These are phyloP conservation scores for Erebia epiphron DNA, from an alignment of 2,888 invertebrate genomes.

Conservation along the genomic window DNA sequence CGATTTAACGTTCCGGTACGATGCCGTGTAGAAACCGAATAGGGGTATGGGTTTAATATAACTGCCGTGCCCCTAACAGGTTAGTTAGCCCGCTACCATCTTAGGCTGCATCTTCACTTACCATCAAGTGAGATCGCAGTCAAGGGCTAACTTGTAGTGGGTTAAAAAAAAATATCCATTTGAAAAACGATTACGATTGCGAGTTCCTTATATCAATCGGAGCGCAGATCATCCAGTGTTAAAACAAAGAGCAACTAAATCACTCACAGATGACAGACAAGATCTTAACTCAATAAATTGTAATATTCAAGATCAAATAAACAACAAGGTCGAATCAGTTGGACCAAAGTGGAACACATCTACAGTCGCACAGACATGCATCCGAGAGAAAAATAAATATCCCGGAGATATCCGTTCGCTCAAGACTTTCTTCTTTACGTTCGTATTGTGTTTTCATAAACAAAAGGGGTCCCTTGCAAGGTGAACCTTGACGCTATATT, in stretches of 20 bases:
- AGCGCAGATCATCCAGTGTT: no score
- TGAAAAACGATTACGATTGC: no score
- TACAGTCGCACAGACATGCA: constrained; percentile 50
- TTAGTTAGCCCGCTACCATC: no score
- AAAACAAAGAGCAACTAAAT: neutral
- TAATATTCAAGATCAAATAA: neutral
- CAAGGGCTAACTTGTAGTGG: no score
- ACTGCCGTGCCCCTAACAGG: no score
- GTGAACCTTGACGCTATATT: constrained; percentile 37
- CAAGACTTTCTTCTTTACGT: constrained; percentile 39
- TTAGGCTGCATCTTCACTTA: no score
- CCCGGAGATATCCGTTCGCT: constrained; percentile 43
- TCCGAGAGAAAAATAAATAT: constrained; percentile 52
- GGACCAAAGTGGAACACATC: constrained; percentile 40
- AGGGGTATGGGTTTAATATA: no score
- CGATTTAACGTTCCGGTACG: no score
- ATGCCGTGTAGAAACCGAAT: no score
- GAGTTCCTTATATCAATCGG: no score
- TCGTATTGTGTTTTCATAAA: constrained; percentile 43
- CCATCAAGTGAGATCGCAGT: no score
- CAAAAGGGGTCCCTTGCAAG: constrained; percentile 41
- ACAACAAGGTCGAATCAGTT: neutral
- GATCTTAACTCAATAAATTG: constrained; percentile 7
- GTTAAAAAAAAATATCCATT: no score
- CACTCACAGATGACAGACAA: neutral